These are phyloP conservation scores for Gymnocypris eckloni DNA, from an alignment of 2,797 vertebrate genomes.

Conservation along the genomic window DNA sequence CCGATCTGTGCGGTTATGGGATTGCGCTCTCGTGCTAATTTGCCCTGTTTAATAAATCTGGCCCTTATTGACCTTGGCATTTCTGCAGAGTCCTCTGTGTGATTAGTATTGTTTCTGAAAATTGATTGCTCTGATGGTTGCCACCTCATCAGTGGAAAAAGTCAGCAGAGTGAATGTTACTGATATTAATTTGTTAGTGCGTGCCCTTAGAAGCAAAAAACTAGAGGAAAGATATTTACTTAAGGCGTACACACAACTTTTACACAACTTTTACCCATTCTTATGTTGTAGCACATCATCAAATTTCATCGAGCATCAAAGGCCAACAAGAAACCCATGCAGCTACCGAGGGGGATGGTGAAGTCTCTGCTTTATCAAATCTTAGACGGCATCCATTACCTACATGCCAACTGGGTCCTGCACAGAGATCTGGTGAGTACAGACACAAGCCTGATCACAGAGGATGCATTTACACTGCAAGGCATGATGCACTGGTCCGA, in stretches of 20 bases:
- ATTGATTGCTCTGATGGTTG: neutral
- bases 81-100: neutral
- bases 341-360: slow-evolving; percentile 99
- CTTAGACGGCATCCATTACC: slow-evolving; percentile 99
- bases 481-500: neutral
- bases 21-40: neutral
- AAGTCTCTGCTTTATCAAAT: slow-evolving; percentile 99
- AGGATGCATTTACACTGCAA: neutral
- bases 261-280: slow-evolving; percentile 9
- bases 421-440: slow-evolving; percentile 98
- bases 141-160: neutral
- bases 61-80: neutral
- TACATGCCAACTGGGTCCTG: slow-evolving; percentile 99
- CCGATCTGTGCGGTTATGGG: neutral
- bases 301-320: slow-evolving; percentile 99
- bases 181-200: neutral
- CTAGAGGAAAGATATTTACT: neutral
- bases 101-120: neutral
- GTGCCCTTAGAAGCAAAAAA: neutral
- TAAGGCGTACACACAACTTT: neutral
- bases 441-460: slow-evolving; percentile 1
- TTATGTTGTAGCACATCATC: slow-evolving; percentile 91
- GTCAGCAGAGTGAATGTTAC: neutral
- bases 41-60: neutral
- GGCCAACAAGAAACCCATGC: slow-evolving; percentile 99